A percentile compares a stretch with the other conserved stretches of the same genome.
phyloP scores from a whole-genome alignment of 2,797 vertebrate species.

The Lates japonicus region DNA sequence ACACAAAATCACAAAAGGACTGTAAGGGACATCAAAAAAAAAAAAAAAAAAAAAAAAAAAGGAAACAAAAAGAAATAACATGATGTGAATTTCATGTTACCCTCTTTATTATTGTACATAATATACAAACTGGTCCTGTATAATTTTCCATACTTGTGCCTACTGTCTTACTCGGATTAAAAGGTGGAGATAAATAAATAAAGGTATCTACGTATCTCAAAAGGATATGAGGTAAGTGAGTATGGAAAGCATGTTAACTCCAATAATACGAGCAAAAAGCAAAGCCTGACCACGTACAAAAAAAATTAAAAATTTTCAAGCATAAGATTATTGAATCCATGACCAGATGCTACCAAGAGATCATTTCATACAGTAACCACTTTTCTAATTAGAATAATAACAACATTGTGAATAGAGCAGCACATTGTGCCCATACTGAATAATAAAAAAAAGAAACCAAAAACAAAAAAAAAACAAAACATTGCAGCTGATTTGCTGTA shows the following conservation, averaged over 20 bases:
- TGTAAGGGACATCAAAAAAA: slow-evolving; percentile 86
- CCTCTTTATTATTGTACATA: slow-evolving; percentile 92
- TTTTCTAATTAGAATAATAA: slow-evolving; percentile 67
- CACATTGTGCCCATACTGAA: slow-evolving; percentile 94
- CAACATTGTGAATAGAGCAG: slow-evolving; percentile 77
- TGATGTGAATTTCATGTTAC: slow-evolving; percentile 85
- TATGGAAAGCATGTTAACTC: slow-evolving; percentile 75
- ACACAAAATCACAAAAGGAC: slow-evolving; percentile 84
- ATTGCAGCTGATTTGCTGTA: slow-evolving; percentile 93
- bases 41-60: slow-evolving; percentile 75
- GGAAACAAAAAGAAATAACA: slow-evolving; percentile 82
- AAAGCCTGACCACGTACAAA: slow-evolving; percentile 73
- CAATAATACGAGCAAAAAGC: slow-evolving; percentile 75
- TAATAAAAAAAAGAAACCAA: slow-evolving; percentile 73
- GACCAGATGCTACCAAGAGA: slow-evolving; percentile 85
- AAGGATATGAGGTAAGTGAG: slow-evolving; percentile 88
- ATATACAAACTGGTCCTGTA: slow-evolving; percentile 96
- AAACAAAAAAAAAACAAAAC: slow-evolving; percentile 6
- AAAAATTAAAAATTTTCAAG: slow-evolving; percentile 73
- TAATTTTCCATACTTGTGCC: slow-evolving; percentile 88
- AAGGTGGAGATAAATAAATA: slow-evolving; percentile 95
- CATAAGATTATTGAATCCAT: slow-evolving; percentile 85
- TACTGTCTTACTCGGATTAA: slow-evolving; percentile 90
- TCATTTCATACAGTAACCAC: slow-evolving; percentile 84
- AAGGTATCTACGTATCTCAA: slow-evolving; percentile 90